A percentile compares a stretch with the other conserved stretches of the same genome.
Evolutionary conservation across 2,888 invertebrate species (phyloP).

Genomic region (Geophilus truncorum): DNA sequence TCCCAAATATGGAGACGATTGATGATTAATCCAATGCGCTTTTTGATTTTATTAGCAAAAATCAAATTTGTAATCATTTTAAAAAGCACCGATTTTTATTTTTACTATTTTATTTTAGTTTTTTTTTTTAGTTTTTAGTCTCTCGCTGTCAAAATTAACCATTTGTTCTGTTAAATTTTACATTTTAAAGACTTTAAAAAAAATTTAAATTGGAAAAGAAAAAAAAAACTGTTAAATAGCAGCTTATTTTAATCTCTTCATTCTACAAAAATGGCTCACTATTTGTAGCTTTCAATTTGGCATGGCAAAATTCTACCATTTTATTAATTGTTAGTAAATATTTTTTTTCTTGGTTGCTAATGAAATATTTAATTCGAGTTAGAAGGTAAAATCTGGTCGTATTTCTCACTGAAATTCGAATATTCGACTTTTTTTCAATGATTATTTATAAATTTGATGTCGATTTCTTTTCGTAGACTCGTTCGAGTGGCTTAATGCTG

Average conservation of each 20-base stretch:
- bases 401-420: no score
- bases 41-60: background rate
- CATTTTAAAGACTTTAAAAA: background rate
- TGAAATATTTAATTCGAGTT: no score
- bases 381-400: no score
- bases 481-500: no score
- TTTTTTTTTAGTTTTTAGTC: background rate
- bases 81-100: background rate
- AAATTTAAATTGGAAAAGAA: background rate
- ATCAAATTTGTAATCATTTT: background rate
- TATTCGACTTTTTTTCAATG: no score
- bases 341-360: background rate
- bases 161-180: background rate
- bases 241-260: background rate
- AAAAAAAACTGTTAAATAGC: background rate
- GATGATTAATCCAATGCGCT: background rate
- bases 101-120: no score
- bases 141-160: background rate
- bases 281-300: background rate
- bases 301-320: background rate
- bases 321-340: background rate
- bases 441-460: no score
- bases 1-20: background rate
- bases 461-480: no score
- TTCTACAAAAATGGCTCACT: background rate